Percentiles rank a stretch among this genome's conserved stretches.
These are phyloP conservation scores for Lepus americanus DNA, from an alignment of 2,113 vertebrate genomes.

Conservation along the genomic window DNA sequence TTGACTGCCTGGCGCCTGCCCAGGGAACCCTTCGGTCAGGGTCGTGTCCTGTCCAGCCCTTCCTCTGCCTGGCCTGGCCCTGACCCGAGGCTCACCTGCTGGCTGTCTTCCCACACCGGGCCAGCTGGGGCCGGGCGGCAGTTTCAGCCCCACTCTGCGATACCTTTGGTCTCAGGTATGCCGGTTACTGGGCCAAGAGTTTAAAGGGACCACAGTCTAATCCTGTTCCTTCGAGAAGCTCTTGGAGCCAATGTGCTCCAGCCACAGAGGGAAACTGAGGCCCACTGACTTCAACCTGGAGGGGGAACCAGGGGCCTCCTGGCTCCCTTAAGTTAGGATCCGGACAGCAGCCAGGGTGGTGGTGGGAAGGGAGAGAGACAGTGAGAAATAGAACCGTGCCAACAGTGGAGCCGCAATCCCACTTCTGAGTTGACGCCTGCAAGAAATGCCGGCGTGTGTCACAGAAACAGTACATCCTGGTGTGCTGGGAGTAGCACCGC, in stretches of 20 bases:
- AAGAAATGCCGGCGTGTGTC: neutral
- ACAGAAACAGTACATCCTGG: neutral
- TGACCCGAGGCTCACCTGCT: constrained; percentile 3
- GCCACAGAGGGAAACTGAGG: neutral
- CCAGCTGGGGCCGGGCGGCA: neutral
- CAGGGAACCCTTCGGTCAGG: neutral
- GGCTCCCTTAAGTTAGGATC: neutral
- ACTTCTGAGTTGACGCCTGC: neutral
- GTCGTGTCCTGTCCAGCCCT: neutral
- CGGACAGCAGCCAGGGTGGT: neutral
- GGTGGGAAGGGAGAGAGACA: neutral
- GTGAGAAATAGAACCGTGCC: neutral
- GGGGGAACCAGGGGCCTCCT: neutral
- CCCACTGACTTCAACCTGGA: neutral
- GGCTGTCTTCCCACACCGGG: neutral
- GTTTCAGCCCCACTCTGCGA: neutral
- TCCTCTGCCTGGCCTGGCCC: neutral
- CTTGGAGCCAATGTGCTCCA: neutral
- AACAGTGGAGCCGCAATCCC: neutral
- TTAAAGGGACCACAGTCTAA: constrained; percentile 19
- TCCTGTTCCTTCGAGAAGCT: neutral
- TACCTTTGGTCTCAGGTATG: constrained; percentile 73
- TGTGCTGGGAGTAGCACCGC: neutral
- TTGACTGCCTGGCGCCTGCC: neutral
- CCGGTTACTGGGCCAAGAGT: constrained; percentile 10